Conservation (phyloP, 2,888 invertebrate genomes). For the Macaria notata region DNA sequence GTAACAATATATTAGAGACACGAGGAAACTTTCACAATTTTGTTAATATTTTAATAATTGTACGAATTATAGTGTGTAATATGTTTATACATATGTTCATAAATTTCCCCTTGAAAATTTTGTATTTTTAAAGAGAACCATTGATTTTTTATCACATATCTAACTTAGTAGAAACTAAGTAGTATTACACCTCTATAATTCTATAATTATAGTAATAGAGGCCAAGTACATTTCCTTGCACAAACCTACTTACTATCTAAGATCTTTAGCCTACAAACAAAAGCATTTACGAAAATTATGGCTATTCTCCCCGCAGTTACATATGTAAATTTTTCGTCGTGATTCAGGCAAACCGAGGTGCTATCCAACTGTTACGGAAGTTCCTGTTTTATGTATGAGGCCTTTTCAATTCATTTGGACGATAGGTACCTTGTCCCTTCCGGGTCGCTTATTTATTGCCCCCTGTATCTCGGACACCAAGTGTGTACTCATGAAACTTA, state of each 20-base stretch:
- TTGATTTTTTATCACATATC: too few species aligned
- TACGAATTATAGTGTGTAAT: too few species aligned
- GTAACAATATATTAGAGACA: too few species aligned
- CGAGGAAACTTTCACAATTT: too few species aligned
- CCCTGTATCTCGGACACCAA: slow-evolving; percentile 67
- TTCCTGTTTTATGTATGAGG: slow-evolving; percentile 77
- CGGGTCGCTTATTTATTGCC: slow-evolving; percentile 79
- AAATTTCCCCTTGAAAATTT: too few species aligned
- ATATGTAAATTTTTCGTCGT: slow-evolving; percentile 59
- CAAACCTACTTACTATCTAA: not conserved
- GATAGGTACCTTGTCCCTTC: slow-evolving; percentile 76
- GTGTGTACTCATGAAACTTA: slow-evolving; percentile 57
- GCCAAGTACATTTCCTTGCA: too few species aligned
- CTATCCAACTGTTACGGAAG: slow-evolving; percentile 56
- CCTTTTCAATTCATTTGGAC: slow-evolving; percentile 79
- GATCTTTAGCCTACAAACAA: slow-evolving; percentile 14
- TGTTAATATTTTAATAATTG: too few species aligned
- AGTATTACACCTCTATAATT: too few species aligned
- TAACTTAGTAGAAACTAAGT: too few species aligned
- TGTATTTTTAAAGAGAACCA: too few species aligned
- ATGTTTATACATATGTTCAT: too few species aligned
- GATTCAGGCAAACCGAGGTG: slow-evolving; percentile 58
- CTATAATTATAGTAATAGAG: too few species aligned
- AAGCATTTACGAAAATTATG: slow-evolving; percentile 16
- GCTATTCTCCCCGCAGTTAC: slow-evolving; percentile 16